A percentile compares a stretch with the other conserved stretches of the same genome.
Conservation (phyloP, 1,140 invertebrate genomes). For the Luehdorfia chinensis region DNA sequence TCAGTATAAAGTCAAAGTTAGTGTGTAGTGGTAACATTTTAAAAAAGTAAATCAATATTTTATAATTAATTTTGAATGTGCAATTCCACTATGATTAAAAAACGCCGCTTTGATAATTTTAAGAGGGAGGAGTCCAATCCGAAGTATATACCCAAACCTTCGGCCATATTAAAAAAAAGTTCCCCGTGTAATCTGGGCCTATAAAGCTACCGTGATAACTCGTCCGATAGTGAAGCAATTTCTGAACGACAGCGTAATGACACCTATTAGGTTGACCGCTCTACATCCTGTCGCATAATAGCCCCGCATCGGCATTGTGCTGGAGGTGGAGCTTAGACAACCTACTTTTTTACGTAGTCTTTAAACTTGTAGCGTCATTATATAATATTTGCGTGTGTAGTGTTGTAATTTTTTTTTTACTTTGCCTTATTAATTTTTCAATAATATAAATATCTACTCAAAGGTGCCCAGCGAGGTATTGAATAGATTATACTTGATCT, state of each 20-base stretch:
- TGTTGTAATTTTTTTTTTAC: not conserved
- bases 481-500: no score
- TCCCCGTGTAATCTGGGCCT: constrained; percentile 67
- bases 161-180: constrained; percentile 23
- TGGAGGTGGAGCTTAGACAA: constrained; percentile 41
- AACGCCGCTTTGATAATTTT: no score
- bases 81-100: no score
- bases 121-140: constrained; percentile 23
- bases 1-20: no score
- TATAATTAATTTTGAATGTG: no score
- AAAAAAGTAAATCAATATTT: no score
- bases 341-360: constrained; percentile 42
- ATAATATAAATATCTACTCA: no score
- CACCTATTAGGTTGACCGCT: constrained; percentile 60
- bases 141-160: constrained; percentile 26
- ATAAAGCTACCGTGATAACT: constrained; percentile 66
- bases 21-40: no score
- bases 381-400: constrained; percentile 5
- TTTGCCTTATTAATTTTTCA: no score
- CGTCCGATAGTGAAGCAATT: constrained; percentile 72
- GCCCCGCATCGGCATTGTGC: constrained; percentile 27
- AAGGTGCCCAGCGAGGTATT: no score
- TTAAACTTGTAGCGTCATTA: not conserved
- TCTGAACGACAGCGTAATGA: constrained; percentile 71
- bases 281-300: constrained; percentile 70